Conservation (phyloP, 2,113 vertebrate genomes). For the Lepus europaeus region DNA sequence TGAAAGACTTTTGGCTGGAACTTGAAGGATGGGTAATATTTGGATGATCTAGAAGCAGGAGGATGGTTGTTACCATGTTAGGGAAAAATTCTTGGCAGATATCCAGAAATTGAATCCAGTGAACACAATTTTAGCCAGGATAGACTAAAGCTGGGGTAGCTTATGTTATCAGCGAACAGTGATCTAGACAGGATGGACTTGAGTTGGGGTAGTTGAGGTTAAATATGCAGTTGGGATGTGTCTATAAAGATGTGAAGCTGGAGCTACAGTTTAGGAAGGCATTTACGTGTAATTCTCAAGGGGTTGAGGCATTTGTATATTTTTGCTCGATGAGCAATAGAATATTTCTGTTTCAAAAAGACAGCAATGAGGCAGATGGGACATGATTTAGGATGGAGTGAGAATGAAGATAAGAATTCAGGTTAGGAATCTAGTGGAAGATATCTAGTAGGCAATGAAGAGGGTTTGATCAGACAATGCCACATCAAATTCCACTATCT, state of each 20-base stretch:
- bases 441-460: neutral
- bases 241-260: neutral
- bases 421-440: neutral
- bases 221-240: neutral
- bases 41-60: neutral
- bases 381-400: neutral
- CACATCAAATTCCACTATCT: neutral
- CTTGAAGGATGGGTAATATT: neutral
- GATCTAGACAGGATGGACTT: too few relatives aligned
- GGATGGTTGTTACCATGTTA: neutral
- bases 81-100: neutral
- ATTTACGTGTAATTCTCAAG: neutral
- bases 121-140: neutral
- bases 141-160: neutral
- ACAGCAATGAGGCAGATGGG: neutral
- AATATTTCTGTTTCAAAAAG: neutral
- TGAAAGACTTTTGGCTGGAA: neutral
- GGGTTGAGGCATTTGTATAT: rapidly evolving
- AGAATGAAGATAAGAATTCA: neutral
- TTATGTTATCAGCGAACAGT: too few relatives aligned
- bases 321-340: neutral
- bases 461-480: neutral
- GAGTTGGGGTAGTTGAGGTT: neutral
- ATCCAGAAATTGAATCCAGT: neutral
- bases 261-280: neutral